Conservation (phyloP, 2,113 vertebrate species). For the Heterocephalus glaber region DNA sequence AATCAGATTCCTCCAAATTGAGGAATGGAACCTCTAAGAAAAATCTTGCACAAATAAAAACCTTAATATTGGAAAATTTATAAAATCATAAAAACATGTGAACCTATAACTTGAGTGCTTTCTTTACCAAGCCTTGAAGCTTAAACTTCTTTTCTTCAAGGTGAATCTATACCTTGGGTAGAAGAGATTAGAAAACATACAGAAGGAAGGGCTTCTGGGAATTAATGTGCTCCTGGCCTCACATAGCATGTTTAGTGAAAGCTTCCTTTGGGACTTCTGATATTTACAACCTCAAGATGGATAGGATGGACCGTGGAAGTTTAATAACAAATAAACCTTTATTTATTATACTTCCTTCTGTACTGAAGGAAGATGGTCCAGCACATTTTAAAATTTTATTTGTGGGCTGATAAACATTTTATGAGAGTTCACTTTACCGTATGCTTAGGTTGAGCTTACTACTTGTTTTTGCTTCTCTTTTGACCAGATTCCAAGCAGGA, state of each 20-base stretch:
- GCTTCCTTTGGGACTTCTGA: not conserved
- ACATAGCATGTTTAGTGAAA: not conserved
- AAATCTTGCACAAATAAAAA: not conserved
- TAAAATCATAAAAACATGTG: not conserved
- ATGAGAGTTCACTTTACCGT: conserved; percentile 53
- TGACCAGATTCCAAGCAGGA: conserved; percentile 55
- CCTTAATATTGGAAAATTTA: not conserved
- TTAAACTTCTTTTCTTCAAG: not conserved
- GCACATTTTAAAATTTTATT: conserved; percentile 63
- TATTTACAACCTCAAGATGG: conserved; percentile 45
- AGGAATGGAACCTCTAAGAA: not conserved
- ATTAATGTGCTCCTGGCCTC: conserved; percentile 8
- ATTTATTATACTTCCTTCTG: conserved; percentile 40
- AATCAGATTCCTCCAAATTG: not conserved
- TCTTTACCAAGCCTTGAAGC: not conserved
- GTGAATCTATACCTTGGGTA: not conserved
- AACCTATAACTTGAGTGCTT: not conserved
- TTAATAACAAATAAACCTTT: conserved; percentile 7
- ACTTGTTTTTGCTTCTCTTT: conserved; percentile 51
- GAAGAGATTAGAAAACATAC: not conserved
- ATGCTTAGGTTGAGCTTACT: conserved; percentile 34
- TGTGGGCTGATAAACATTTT: conserved; percentile 61
- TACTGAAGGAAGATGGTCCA: not conserved
- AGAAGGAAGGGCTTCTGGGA: not conserved
- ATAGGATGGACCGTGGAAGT: not conserved